phyloP scores from a whole-genome alignment of 2,888 invertebrate genomes.

The Thymelicus acteon region DNA sequence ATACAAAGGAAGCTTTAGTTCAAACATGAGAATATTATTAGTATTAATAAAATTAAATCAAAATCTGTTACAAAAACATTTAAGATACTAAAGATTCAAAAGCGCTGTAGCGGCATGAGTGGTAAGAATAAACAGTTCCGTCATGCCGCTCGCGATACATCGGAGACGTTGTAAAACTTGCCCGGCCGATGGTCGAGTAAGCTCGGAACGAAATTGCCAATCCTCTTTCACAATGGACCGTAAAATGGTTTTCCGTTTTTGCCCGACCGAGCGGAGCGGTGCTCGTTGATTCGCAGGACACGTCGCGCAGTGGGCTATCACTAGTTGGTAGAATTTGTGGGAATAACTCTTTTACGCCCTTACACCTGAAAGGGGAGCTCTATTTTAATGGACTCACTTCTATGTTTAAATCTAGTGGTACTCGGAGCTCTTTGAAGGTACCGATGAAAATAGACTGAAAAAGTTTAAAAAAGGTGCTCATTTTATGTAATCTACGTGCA shows the following conservation, averaged over 20 bases:
- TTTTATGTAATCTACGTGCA: no score
- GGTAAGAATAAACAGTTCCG: slow-evolving; percentile 61
- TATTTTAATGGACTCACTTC: slow-evolving; percentile 39
- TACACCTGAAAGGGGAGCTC: slow-evolving; percentile 40
- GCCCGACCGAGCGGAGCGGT: slow-evolving; percentile 78
- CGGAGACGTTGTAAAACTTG: slow-evolving; percentile 79
- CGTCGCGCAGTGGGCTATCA: slow-evolving; percentile 78
- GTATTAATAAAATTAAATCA: no score
- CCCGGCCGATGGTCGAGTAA: slow-evolving; percentile 79
- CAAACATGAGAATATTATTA: no score
- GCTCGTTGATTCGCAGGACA: slow-evolving; percentile 82
- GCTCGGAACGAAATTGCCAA: slow-evolving; percentile 83
- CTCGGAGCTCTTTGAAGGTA: background rate
- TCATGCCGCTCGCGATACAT: slow-evolving; percentile 70
- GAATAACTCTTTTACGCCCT: slow-evolving; percentile 72
- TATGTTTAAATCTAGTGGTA: slow-evolving; percentile 17
- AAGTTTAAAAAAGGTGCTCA: no score
- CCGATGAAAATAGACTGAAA: background rate
- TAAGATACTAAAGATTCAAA: slow-evolving; percentile 10
- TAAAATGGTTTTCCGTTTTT: slow-evolving; percentile 85
- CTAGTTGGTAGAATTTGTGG: slow-evolving; percentile 72
- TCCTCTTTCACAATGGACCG: slow-evolving; percentile 84
- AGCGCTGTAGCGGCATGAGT: slow-evolving; percentile 41
- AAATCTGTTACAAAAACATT: slow-evolving; percentile 24
- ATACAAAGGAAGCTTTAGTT: no score